A percentile compares a stretch with the other conserved stretches of the same genome.
Conservation (phyloP, 2,797 vertebrate species). For the Odontamblyopus rebecca region DNA sequence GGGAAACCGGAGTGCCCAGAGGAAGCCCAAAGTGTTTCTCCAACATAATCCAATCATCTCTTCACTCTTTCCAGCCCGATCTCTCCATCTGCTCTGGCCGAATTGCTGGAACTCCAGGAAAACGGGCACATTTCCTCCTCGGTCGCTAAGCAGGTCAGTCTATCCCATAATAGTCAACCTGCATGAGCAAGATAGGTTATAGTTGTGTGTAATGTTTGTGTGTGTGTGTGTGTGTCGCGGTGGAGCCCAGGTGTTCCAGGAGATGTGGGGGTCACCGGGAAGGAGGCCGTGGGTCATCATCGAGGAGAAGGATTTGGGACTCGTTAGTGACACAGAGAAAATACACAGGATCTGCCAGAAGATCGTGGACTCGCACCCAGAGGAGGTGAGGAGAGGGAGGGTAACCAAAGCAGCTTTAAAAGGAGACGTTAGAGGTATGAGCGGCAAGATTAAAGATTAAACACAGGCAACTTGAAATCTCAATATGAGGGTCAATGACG, state of each 20-base stretch:
- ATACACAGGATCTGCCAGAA: conserved; percentile 85
- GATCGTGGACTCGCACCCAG: conserved; percentile 81
- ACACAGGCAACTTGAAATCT: too few relatives aligned
- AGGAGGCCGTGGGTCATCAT: conserved; percentile 83
- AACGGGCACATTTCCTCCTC: conserved; percentile 84
- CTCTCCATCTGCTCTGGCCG: conserved; percentile 80
- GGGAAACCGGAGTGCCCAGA: too few relatives aligned
- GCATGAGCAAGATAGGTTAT: too few relatives aligned
- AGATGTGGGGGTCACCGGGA: conserved; percentile 85
- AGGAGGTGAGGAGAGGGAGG: conserved; percentile 76
- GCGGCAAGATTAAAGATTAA: too few relatives aligned
- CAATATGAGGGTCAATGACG: too few relatives aligned
- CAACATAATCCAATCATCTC: conserved; percentile 34
- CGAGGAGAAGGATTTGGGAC: conserved; percentile 82
- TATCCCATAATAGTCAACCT: conserved; percentile 21
- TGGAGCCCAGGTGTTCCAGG: conserved; percentile 83
- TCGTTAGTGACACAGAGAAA: conserved; percentile 78
- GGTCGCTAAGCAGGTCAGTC: conserved; percentile 86
- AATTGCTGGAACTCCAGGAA: conserved; percentile 88
- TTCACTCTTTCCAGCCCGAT: conserved; percentile 79
- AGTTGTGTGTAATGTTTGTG: not conserved
- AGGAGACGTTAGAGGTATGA: too few relatives aligned
- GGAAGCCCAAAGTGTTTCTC: conserved; percentile 10
- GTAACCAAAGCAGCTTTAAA: not conserved
- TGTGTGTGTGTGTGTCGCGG: conserved; percentile 14